Conservation (phyloP, 2,113 vertebrate species). For the Lamprotornis superbus region DNA sequence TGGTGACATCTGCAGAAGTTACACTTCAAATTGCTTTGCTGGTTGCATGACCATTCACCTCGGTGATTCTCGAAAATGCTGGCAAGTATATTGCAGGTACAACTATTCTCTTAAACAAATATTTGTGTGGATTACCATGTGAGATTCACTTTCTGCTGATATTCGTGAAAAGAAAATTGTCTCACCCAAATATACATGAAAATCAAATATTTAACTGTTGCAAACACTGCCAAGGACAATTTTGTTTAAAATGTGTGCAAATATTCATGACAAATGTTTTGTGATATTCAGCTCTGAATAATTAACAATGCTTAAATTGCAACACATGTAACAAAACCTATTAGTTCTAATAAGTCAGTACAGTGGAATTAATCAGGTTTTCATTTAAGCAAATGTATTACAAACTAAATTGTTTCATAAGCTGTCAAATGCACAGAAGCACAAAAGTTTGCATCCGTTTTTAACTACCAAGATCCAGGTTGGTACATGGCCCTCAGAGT, state of each 20-base stretch:
- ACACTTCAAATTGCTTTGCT: background rate
- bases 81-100: background rate
- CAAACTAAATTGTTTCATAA: conserved; percentile 71
- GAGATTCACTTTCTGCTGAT: conserved; percentile 22
- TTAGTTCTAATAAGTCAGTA: conserved; percentile 61
- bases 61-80: background rate
- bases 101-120: conserved; percentile 37
- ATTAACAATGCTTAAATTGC: conserved; percentile 65
- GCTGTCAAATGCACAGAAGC: conserved; percentile 44
- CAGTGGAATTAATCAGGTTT: conserved; percentile 68
- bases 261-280: conserved; percentile 69
- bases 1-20: background rate
- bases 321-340: conserved; percentile 66
- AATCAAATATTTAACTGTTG: conserved; percentile 68
- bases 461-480: background rate
- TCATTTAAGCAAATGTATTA: conserved; percentile 64
- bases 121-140: conserved; percentile 33
- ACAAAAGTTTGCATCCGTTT: conserved; percentile 27
- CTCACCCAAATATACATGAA: conserved; percentile 49
- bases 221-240: conserved; percentile 59
- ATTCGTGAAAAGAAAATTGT: conserved; percentile 38
- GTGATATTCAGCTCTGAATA: conserved; percentile 64
- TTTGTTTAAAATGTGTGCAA: conserved; percentile 69
- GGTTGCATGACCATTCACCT: background rate
- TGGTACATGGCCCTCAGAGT: background rate